Conservation (phyloP, 1,140 invertebrate genomes). For the Magallana angulata region DNA sequence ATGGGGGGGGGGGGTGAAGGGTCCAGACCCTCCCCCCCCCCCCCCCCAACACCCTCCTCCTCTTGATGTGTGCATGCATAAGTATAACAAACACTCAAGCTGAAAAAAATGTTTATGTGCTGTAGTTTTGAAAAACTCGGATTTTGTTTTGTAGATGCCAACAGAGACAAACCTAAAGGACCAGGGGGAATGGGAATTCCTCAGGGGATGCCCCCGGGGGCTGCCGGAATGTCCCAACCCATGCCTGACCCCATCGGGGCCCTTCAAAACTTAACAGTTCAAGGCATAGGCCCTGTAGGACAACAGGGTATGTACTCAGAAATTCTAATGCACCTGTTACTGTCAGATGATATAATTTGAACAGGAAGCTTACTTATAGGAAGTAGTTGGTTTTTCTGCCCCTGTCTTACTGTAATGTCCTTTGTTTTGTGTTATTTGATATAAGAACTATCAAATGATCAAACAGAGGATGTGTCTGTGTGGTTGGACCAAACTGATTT, state of each 20-base stretch:
- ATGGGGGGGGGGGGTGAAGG: no score
- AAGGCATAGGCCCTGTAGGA: constrained; percentile 79
- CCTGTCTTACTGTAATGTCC: neutral
- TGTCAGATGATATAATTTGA: neutral
- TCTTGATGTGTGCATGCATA: no score
- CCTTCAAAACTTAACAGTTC: constrained; percentile 90
- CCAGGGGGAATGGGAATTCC: constrained; percentile 41
- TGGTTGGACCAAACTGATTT: neutral
- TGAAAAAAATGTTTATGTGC: no score
- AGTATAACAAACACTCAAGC: no score
- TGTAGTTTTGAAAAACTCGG: no score
- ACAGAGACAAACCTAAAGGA: constrained; percentile 21
- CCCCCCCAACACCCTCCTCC: no score
- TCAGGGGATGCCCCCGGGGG: constrained; percentile 51
- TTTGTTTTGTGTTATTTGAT: neutral
- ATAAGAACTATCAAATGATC: neutral
- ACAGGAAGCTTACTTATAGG: neutral
- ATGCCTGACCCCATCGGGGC: constrained; percentile 89
- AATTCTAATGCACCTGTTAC: neutral
- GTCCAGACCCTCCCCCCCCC: no score
- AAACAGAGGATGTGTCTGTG: neutral
- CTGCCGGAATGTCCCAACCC: constrained; percentile 49
- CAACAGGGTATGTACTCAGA: constrained; percentile 26
- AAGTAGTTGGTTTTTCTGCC: neutral
- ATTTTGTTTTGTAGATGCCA: constrained; percentile 8